phyloP scores from a whole-genome alignment of 2,888 invertebrate genomes.

The Elmis aenea region DNA sequence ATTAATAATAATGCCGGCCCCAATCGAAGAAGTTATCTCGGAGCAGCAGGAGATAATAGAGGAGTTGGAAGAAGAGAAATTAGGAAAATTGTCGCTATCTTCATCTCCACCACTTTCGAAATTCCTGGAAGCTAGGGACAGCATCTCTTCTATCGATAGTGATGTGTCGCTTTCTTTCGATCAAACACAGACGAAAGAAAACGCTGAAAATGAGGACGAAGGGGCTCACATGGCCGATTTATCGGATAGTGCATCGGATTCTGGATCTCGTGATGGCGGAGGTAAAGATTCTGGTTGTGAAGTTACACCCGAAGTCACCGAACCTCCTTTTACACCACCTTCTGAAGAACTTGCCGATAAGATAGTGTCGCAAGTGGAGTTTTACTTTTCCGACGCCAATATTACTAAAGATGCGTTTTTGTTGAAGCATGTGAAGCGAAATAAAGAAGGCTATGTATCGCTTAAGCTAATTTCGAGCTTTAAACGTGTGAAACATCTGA shows the following conservation, averaged over 20 bases:
- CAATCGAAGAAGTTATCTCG: conserved; percentile 33
- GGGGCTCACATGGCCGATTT: conserved; percentile 58
- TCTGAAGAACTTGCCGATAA: conserved; percentile 72
- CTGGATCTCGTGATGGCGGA: conserved; percentile 57
- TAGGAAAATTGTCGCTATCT: conserved; percentile 32
- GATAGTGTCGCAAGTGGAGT: conserved; percentile 86
- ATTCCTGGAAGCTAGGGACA: conserved; percentile 54
- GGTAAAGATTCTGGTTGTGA: conserved; percentile 67
- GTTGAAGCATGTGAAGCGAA: conserved; percentile 88
- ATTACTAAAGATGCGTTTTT: conserved; percentile 94
- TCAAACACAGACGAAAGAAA: conserved; percentile 29
- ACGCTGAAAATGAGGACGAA: conserved; percentile 51
- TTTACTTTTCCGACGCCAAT: conserved; percentile 93
- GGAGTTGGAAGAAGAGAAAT: conserved; percentile 39
- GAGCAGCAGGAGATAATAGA: conserved; percentile 39
- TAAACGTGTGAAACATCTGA: conserved; percentile 88
- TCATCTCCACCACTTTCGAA: conserved; percentile 45
- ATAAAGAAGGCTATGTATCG: conserved; percentile 94
- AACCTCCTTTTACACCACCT: conserved; percentile 63
- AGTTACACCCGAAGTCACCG: conserved; percentile 49
- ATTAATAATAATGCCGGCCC: conserved; percentile 36
- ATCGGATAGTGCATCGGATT: conserved; percentile 62
- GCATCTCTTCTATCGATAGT: conserved; percentile 58
- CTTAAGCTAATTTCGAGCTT: conserved; percentile 93
- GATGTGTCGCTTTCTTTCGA: conserved; percentile 56